phyloP scores from a whole-genome alignment of 2,888 invertebrate species.

The Ernsta delagoae region DNA sequence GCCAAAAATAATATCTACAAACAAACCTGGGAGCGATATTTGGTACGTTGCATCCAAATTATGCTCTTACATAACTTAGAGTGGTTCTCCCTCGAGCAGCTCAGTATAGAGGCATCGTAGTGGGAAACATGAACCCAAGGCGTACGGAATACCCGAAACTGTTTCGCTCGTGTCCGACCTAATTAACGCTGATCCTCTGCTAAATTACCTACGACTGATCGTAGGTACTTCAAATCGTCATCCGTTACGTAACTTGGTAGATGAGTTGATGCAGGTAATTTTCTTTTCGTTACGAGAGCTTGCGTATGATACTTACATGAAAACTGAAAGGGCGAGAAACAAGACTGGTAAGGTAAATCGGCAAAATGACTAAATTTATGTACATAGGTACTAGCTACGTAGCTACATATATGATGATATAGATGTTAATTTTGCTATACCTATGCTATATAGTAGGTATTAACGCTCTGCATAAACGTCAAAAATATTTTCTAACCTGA shows the following conservation, averaged over 20 bases:
- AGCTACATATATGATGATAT: no score
- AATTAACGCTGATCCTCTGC: constrained; percentile 11
- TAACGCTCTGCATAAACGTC: neutral
- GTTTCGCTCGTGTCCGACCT: constrained; percentile 26
- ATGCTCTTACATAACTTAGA: no score
- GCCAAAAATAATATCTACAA: no score
- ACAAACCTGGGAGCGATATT: no score
- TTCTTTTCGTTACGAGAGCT: neutral
- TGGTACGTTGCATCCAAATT: no score
- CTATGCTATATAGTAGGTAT: no score
- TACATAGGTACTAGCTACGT: no score
- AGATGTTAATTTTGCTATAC: no score
- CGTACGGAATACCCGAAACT: constrained; percentile 5
- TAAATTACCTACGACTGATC: neutral
- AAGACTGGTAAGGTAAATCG: no score
- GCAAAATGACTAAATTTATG: no score
- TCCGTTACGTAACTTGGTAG: neutral
- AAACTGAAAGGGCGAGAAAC: no score
- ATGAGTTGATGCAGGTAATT: neutral
- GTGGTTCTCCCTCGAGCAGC: neutral
- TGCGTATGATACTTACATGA: no score
- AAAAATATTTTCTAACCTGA: constrained; percentile 13
- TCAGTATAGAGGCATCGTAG: constrained; percentile 8
- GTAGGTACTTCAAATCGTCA: neutral
- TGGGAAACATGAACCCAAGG: constrained; percentile 18